Evolutionary conservation across 2,888 invertebrate genomes (phyloP).

Genomic region (Caenorhabditis sulstoni): DNA sequence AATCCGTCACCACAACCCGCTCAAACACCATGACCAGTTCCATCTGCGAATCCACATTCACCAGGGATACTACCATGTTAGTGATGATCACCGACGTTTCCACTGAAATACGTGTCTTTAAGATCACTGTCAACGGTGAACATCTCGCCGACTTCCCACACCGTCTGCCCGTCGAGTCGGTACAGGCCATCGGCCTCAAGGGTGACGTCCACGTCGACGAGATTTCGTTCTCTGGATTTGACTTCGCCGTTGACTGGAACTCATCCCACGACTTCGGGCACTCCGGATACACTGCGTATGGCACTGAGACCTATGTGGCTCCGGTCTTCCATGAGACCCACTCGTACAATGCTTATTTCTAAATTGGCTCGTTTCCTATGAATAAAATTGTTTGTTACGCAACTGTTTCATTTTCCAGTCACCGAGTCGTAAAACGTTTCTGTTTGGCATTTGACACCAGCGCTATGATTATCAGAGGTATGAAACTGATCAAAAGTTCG

Average conservation of each 20-base stretch:
- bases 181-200: constrained; percentile 70
- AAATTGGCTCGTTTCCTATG: constrained; percentile 4
- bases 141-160: constrained; percentile 69
- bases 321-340: constrained; percentile 62
- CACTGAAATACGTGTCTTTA: constrained; percentile 22
- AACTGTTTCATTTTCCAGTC: too few species aligned
- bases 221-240: constrained; percentile 69
- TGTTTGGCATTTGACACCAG: constrained; percentile 3
- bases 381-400: too few species aligned
- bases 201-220: constrained; percentile 67
- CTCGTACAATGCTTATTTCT: constrained; percentile 62
- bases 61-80: constrained; percentile 66
- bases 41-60: constrained; percentile 66
- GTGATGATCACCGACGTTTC: too few species aligned
- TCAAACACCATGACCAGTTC: constrained; percentile 68
- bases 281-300: constrained; percentile 68
- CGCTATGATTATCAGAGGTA: constrained; percentile 39
- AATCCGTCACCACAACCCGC: constrained; percentile 68
- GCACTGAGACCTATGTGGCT: constrained; percentile 65
- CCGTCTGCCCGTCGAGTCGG: constrained; percentile 64
- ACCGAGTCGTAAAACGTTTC: neutral
- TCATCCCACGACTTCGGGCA: constrained; percentile 68
- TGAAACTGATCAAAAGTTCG: constrained; percentile 26
- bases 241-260: constrained; percentile 61
- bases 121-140: constrained; percentile 70